Evolutionary conservation across 2,113 vertebrate species (phyloP).

Genomic region (Brienomyrus longianalis): DNA sequence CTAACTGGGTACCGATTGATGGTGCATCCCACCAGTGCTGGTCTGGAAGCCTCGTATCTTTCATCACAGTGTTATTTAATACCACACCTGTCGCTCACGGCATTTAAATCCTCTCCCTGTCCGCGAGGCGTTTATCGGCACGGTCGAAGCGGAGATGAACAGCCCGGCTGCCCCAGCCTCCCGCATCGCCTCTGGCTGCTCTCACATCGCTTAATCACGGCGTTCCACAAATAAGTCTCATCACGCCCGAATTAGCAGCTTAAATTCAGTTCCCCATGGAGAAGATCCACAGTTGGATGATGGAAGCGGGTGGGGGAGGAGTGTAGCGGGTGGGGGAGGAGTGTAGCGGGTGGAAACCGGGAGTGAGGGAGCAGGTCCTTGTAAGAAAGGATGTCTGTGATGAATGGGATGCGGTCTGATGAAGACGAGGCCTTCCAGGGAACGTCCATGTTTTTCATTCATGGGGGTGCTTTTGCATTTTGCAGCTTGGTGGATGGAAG

Average conservation of each 20-base stretch:
- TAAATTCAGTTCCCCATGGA: not conserved
- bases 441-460: not conserved
- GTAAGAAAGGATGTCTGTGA: not conserved
- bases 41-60: not conserved
- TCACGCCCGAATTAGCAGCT: not conserved
- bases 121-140: not conserved
- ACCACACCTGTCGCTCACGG: not conserved
- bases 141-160: not conserved
- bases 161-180: not conserved
- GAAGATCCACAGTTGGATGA: not conserved
- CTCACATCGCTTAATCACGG: not conserved
- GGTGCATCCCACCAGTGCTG: not conserved
- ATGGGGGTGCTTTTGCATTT: not conserved
- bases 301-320: not conserved
- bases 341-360: not conserved
- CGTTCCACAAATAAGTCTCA: not conserved
- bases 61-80: not conserved
- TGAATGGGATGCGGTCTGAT: not conserved
- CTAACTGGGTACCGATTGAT: not conserved
- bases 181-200: constrained; percentile 9
- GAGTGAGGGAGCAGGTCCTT: not conserved
- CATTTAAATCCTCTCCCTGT: not conserved
- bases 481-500: not conserved
- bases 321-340: not conserved
- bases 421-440: not conserved